A percentile compares a stretch with the other conserved stretches of the same genome.
Conservation (phyloP, 2,797 vertebrate genomes). For the Galagoides demidoff region DNA sequence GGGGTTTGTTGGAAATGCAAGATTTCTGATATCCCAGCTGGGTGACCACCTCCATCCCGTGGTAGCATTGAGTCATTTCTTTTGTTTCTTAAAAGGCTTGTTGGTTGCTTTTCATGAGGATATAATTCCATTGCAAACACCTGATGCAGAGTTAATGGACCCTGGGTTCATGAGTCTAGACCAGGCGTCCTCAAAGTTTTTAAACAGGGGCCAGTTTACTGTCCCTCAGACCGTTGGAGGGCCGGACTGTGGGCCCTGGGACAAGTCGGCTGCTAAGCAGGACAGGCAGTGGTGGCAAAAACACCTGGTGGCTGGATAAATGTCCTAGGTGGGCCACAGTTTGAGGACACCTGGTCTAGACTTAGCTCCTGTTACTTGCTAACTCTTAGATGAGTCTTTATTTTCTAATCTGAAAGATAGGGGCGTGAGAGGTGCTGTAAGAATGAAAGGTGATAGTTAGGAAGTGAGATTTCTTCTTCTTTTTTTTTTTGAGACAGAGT, state of each 20-base stretch:
- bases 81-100: background rate
- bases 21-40: background rate
- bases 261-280: too few species aligned
- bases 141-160: background rate
- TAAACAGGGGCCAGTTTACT: too few species aligned
- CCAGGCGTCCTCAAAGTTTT: too few species aligned
- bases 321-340: too few species aligned
- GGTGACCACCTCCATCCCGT: fast-evolving
- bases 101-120: background rate
- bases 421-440: background rate
- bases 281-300: too few species aligned
- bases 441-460: too few species aligned
- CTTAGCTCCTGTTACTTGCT: background rate
- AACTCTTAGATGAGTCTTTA: background rate
- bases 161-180: background rate
- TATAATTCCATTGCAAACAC: background rate
- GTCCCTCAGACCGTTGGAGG: too few species aligned
- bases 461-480: too few species aligned
- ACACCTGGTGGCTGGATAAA: too few species aligned
- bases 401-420: conserved; percentile 1
- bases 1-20: background rate
- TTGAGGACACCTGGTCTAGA: too few species aligned
- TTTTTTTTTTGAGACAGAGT: too few species aligned
- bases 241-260: too few species aligned
- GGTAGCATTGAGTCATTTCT: background rate